phyloP scores from a whole-genome alignment of 2,113 vertebrate genomes.

The Dendropsophus ebraccatus region DNA sequence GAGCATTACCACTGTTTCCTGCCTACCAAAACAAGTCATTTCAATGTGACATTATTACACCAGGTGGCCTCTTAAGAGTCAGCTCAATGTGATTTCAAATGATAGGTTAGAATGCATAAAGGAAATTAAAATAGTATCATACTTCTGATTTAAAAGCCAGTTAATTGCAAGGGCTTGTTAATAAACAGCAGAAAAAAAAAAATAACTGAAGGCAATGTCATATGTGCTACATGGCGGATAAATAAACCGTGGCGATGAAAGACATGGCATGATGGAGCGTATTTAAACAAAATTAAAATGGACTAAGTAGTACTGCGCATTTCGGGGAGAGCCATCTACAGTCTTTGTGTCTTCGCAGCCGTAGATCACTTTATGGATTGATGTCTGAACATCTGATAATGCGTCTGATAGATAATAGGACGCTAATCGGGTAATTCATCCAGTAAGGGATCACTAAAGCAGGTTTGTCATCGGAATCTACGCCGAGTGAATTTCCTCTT shows the following conservation, averaged over 20 bases:
- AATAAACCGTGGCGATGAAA: slow-evolving; percentile 62
- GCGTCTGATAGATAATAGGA: not conserved
- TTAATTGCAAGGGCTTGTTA: slow-evolving; percentile 85
- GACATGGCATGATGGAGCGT: not conserved
- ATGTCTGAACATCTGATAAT: slow-evolving; percentile 13
- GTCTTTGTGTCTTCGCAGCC: not conserved
- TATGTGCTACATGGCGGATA: slow-evolving; percentile 71
- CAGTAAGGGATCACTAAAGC: not conserved
- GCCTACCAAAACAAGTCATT: slow-evolving; percentile 75
- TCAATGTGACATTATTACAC: slow-evolving; percentile 82
- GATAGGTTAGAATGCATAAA: slow-evolving; percentile 82
- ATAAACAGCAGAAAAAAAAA: slow-evolving; percentile 77
- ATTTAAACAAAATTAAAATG: slow-evolving; percentile 31
- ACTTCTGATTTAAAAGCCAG: slow-evolving; percentile 87
- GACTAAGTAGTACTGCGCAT: slow-evolving; percentile 8
- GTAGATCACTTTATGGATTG: not conserved
- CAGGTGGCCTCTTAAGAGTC: slow-evolving; percentile 84
- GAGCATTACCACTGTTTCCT: slow-evolving; percentile 76
- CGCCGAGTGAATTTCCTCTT: not conserved
- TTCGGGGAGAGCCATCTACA: not conserved
- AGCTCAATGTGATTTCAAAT: slow-evolving; percentile 87
- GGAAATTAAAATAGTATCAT: slow-evolving; percentile 87
- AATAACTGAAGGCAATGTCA: slow-evolving; percentile 76
- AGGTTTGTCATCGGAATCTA: not conserved
- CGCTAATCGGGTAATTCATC: slow-evolving; percentile 9